These are phyloP conservation scores for Tineola bisselliella DNA, from an alignment of 2,888 invertebrate genomes.

Conservation along the genomic window DNA sequence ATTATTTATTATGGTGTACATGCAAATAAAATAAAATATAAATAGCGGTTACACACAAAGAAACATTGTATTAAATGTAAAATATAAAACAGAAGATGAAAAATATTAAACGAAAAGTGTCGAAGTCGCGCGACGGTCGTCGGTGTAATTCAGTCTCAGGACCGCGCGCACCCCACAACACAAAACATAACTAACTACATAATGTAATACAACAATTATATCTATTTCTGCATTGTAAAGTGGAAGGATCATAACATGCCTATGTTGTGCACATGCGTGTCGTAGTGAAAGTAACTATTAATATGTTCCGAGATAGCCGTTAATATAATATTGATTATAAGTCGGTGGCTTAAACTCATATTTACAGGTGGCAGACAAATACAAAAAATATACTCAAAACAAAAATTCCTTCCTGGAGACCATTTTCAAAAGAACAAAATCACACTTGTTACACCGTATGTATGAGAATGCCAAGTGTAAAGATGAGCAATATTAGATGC, in stretches of 20 bases:
- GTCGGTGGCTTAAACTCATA: neutral
- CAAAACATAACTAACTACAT: slow-evolving; percentile 19
- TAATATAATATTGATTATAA: neutral
- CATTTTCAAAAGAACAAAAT: no score
- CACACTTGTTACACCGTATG: no score
- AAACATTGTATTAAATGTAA: slow-evolving; percentile 27
- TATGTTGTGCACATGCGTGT: slow-evolving; percentile 24
- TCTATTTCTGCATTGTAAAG: slow-evolving; percentile 40
- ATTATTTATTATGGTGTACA: no score
- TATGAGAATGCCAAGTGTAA: neutral
- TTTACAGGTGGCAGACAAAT: neutral
- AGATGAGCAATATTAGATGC: neutral
- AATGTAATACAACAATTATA: slow-evolving; percentile 60
- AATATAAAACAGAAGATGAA: slow-evolving; percentile 53
- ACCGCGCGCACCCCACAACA: slow-evolving; percentile 44
- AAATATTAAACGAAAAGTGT: slow-evolving; percentile 36
- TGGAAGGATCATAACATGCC: slow-evolving; percentile 5
- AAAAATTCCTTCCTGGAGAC: no score
- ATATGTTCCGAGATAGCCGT: slow-evolving; percentile 32
- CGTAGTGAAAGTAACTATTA: slow-evolving; percentile 42
- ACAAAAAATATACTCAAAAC: no score
- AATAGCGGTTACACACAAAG: slow-evolving; percentile 51
- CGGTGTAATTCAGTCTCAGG: slow-evolving; percentile 63
- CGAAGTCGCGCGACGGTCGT: slow-evolving; percentile 35
- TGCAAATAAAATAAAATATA: slow-evolving; percentile 43